Percentiles rank a stretch among this genome's conserved stretches.
phyloP scores from a whole-genome alignment of 1,140 invertebrate genomes.

The Drosophila kurseongensis region DNA sequence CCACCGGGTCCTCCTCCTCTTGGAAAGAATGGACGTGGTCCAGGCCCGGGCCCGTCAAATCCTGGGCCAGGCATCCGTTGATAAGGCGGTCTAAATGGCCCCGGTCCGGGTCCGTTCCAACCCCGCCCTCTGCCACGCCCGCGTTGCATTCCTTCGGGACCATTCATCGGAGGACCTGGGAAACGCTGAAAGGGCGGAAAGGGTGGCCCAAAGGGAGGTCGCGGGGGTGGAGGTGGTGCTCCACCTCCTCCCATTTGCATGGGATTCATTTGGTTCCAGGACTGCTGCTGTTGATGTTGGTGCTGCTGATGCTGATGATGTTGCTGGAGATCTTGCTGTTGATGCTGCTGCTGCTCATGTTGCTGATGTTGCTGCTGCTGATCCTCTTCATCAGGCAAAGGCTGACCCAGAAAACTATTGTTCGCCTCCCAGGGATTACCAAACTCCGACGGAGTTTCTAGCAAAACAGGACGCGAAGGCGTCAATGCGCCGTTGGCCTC shows the following conservation, averaged over 20 bases:
- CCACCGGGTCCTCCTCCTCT: constrained; percentile 56
- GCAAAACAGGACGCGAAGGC: constrained; percentile 61
- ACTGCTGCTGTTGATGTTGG: constrained; percentile 47
- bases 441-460: constrained; percentile 77
- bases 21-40: constrained; percentile 52
- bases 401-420: constrained; percentile 49
- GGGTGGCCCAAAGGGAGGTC: constrained; percentile 56
- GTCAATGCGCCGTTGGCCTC: constrained; percentile 54
- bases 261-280: constrained; percentile 70
- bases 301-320: constrained; percentile 44
- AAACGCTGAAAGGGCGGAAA: constrained; percentile 63
- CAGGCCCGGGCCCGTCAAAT: constrained; percentile 57
- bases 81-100: constrained; percentile 69
- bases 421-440: constrained; percentile 63
- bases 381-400: constrained; percentile 60
- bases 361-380: constrained; percentile 46
- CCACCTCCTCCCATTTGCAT: constrained; percentile 51
- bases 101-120: constrained; percentile 43
- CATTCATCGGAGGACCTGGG: constrained; percentile 38
- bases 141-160: constrained; percentile 62
- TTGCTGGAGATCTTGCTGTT: constrained; percentile 37
- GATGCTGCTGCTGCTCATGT: constrained; percentile 42
- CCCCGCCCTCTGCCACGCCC: constrained; percentile 65
- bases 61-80: constrained; percentile 59
- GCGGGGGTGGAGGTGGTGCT: constrained; percentile 61